A percentile compares a stretch with the other conserved stretches of the same genome.
phyloP scores from a whole-genome alignment of 2,113 vertebrate species.

The Phoenicopterus ruber region DNA sequence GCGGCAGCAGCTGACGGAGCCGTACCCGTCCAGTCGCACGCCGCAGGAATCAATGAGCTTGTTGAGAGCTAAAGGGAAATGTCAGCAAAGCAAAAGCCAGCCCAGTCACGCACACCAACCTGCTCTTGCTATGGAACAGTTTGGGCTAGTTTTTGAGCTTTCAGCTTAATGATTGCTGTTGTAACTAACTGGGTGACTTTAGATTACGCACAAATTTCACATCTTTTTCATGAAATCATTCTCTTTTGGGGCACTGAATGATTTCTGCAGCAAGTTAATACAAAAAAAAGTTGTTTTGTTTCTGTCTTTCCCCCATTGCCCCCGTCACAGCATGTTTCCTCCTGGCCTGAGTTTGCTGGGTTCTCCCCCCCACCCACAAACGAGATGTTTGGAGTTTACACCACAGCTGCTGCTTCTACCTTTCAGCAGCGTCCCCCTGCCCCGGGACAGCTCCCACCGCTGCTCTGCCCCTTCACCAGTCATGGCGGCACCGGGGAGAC shows the following conservation, averaged over 20 bases:
- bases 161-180: background rate
- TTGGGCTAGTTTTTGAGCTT: background rate
- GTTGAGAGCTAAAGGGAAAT: background rate
- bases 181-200: background rate
- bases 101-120: background rate
- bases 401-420: background rate
- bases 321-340: too few species aligned
- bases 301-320: background rate
- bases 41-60: background rate
- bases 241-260: background rate
- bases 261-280: background rate
- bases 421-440: too few species aligned
- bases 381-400: background rate
- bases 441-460: too few species aligned
- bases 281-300: background rate
- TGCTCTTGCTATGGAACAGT: background rate
- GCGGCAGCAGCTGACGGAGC: background rate
- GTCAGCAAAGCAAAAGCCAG: background rate
- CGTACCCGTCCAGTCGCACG: accelerated
- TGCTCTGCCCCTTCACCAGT: background rate
- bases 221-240: background rate
- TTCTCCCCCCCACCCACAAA: background rate
- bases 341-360: background rate
- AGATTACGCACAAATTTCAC: background rate
- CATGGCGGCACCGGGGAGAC: background rate